These are phyloP conservation scores for Trinorchestia longiramus DNA, from an alignment of 1,140 invertebrate genomes.

Conservation along the genomic window DNA sequence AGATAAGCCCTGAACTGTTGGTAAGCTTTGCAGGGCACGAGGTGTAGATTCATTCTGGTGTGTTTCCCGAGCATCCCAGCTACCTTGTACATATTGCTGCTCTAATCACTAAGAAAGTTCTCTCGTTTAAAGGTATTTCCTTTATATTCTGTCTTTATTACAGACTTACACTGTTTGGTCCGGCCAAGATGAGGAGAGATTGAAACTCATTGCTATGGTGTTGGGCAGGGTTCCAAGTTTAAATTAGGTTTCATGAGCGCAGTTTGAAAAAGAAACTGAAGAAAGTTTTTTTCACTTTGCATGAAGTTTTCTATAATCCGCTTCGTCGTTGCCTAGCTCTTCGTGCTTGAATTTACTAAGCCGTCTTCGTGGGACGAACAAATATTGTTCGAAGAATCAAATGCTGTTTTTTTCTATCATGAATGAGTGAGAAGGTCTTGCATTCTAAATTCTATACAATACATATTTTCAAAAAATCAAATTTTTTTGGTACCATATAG, in stretches of 20 bases:
- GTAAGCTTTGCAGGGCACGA: neutral
- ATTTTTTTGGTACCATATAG: too few relatives aligned
- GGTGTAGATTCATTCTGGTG: neutral
- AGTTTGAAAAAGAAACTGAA: neutral
- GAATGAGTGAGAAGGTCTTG: too few relatives aligned
- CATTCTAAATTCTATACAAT: too few relatives aligned
- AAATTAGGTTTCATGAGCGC: neutral
- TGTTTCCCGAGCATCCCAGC: neutral
- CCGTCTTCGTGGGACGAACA: neutral
- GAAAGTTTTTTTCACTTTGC: neutral
- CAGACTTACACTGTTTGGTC: neutral
- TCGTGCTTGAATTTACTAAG: too few relatives aligned
- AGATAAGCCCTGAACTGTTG: neutral
- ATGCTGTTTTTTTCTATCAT: neutral
- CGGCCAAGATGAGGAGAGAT: neutral
- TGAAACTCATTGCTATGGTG: neutral
- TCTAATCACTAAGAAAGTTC: too few relatives aligned
- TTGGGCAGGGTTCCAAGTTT: neutral
- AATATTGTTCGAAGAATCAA: neutral
- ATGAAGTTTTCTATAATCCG: neutral
- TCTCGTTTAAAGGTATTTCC: neutral
- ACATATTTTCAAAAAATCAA: too few relatives aligned
- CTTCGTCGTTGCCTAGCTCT: too few relatives aligned
- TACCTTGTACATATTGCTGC: neutral
- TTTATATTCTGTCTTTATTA: neutral